phyloP scores from a whole-genome alignment of 2,888 invertebrate genomes.

The Patella caerulea region DNA sequence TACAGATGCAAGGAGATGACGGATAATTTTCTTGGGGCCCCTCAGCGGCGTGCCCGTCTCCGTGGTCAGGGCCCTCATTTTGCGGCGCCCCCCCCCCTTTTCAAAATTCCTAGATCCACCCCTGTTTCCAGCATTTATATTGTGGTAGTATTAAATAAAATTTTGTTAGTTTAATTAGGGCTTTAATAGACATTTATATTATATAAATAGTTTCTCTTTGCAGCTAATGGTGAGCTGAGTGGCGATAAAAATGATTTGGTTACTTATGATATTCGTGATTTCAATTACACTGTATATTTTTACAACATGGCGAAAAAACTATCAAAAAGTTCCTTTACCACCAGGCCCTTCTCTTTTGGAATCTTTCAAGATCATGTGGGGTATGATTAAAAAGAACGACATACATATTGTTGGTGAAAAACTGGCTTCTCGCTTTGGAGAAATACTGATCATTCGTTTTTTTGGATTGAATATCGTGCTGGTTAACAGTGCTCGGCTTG shows the following conservation, averaged over 20 bases:
- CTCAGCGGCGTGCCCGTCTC: too few species aligned
- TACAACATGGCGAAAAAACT: not conserved
- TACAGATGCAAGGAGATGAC: too few species aligned
- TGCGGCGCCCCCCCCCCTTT: too few species aligned
- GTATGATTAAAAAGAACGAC: not conserved
- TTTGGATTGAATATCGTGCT: not conserved
- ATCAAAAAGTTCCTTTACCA: not conserved
- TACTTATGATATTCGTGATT: not conserved
- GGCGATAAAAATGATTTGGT: not conserved
- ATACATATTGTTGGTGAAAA: not conserved
- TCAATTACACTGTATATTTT: not conserved
- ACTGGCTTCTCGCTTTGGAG: not conserved
- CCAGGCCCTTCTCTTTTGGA: not conserved
- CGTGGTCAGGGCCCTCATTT: too few species aligned
- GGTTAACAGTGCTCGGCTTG: not conserved
- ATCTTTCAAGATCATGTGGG: not conserved
- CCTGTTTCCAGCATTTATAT: too few species aligned
- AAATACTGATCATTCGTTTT: not conserved
- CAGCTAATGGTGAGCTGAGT: too few species aligned
- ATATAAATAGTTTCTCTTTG: too few species aligned
- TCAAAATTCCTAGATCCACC: too few species aligned
- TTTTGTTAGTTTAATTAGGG: too few species aligned
- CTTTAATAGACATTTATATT: too few species aligned
- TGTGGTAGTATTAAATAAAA: too few species aligned
- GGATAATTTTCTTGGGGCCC: too few species aligned